Base-by-base conservation (phyloP, 1,140 invertebrate genomes). In the Matsumurasca onukii region DNA sequence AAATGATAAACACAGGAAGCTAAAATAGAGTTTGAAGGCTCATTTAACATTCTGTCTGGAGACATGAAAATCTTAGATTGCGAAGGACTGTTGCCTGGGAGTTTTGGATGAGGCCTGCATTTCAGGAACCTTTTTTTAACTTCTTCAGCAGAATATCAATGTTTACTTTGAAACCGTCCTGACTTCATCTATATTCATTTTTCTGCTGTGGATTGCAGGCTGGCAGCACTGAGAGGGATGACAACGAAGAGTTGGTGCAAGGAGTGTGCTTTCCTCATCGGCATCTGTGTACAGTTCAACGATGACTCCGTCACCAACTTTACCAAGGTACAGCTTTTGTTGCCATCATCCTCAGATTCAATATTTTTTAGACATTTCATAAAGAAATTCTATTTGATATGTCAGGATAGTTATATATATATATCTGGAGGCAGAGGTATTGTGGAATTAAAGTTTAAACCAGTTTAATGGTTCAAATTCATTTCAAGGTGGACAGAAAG, bases 191-290 rank as follows among this genome's bases (percentile, higher is more conserved):
- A 5, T 39, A 17, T 17, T 39, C 34, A 9, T 39, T 17, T 39
- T 39, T 17, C 34, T 17, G n/a, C n/a, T n/a, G n/a, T n/a, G n/a
- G n/a, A n/a, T n/a, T 74, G 22, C 69, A 82, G 79, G 78, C 83
- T 39, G 79, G 88, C 66, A 87, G 90, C 20, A 87, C 86, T 70
- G 91, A 92, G 80, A 88, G 91, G 69, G 94, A 97, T 78, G 94
- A 96, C 70, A 89, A 91, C 75, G 94, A 95, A 75, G 89, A 90
- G 72, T 81, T 98, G 52, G 83, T 98, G 20, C 89, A 94, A 78
- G 96, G 96, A 57, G 67, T 96, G 95, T 79, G 95, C 98, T 1
- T 95, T 99, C 78, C 82, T 98, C 3, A 88, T 99, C 73, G 97
- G 95, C 1, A 84, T 99, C 52, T 97, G 95, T 78, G 87, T 98